Base-by-base conservation (phyloP, 2,797 vertebrate species). In the Clarias pachynema region DNA sequence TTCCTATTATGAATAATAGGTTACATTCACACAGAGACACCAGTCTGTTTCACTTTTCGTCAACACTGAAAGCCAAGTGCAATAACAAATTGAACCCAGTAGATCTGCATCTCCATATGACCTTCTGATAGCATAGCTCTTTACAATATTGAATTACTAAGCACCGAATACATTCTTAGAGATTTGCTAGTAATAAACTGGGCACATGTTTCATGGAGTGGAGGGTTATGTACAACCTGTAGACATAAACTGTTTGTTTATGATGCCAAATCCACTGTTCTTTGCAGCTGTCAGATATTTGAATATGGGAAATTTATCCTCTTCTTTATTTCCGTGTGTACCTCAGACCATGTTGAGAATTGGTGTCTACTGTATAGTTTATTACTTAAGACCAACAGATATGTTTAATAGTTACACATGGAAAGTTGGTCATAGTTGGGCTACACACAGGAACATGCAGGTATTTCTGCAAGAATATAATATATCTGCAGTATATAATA, bases 11-110 rank as follows among this genome's bases (percentile, higher is more conserved):
- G 70, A 57, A 84, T 68, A 86, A 70, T 79, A 16, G 26, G 37
- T 12, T 77, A 37, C 31, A 79, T 87, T 88, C 79, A 86, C 77
- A 86, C 85, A 83, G 84, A 49, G 66, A 77, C 12, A 3, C 3
- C 14, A 40, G 34, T n/a, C 57, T 49, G 85, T 88, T 87, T 81
- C 37, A 86, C 86, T 90, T 88, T 88, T 87, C 89, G 89, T 93
- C 87, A 91, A 89, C 92, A 92, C 86, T 73, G 70, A 88, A 89
- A 89, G 93, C 95, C 92, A 91, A 86, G 88, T 93, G 92, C 91
- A 91, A 90, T 85, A 93, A 92, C 91, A 86, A 88, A 89, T 92
- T 92, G 92, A 92, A 91, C 91, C 93, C 92, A 93, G 94, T 93
- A 92, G 90, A 88, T 88, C 86, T 88, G 88, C 93, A 91, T 90